phyloP scores from a whole-genome alignment of 1,140 invertebrate genomes.

The Dinothrombium tinctorium region DNA sequence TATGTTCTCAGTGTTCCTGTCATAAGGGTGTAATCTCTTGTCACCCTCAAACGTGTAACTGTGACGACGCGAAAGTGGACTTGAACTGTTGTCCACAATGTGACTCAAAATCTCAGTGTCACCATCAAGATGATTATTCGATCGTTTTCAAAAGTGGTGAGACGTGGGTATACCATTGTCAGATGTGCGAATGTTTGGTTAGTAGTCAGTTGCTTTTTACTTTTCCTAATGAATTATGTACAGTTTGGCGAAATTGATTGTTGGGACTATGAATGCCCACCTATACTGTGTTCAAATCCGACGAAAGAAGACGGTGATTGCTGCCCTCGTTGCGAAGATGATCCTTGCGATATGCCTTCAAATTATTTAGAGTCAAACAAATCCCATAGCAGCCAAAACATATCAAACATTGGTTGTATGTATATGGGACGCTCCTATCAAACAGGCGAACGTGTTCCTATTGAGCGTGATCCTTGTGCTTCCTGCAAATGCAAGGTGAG shows the following conservation, averaged over 20 bases:
- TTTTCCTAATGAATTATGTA: neutral
- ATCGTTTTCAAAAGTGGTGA: slow-evolving; percentile 14
- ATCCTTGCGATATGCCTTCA: slow-evolving; percentile 21
- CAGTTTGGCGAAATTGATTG: slow-evolving; percentile 67
- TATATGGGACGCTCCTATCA: slow-evolving; percentile 32
- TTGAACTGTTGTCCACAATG: slow-evolving; percentile 15
- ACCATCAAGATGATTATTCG: slow-evolving; percentile 12
- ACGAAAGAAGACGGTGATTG: slow-evolving; percentile 37
- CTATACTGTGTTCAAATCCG: slow-evolving; percentile 36
- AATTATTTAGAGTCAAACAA: neutral
- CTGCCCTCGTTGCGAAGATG: slow-evolving; percentile 41
- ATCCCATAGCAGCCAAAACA: no score
- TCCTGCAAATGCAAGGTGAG: slow-evolving; percentile 52
- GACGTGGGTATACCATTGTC: slow-evolving; percentile 15
- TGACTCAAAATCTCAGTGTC: slow-evolving; percentile 10
- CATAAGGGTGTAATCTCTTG: slow-evolving; percentile 12
- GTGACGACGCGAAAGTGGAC: slow-evolving; percentile 10
- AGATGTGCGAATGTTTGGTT: slow-evolving; percentile 16
- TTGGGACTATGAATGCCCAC: slow-evolving; percentile 59
- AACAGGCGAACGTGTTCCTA: slow-evolving; percentile 26
- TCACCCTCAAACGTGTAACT: slow-evolving; percentile 12
- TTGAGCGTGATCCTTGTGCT: slow-evolving; percentile 38
- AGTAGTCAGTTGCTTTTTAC: slow-evolving; percentile 3
- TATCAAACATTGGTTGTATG: slow-evolving; percentile 12
- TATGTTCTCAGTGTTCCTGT: slow-evolving; percentile 13